Conservation (phyloP, 1,140 invertebrate genomes). For the Hycleus phaleratus region DNA sequence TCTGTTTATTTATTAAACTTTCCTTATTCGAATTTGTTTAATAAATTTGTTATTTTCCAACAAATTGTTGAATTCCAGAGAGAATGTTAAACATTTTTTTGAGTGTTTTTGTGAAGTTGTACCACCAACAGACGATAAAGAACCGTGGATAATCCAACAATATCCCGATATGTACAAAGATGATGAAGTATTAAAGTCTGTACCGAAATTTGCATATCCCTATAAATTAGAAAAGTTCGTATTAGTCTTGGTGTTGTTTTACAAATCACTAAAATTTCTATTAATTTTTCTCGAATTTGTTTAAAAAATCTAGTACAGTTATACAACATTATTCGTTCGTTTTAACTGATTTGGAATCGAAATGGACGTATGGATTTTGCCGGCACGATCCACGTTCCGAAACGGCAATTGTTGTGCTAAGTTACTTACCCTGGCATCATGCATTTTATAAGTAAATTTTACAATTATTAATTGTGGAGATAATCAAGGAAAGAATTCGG, state of each 20-base stretch:
- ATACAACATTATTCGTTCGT: constrained; percentile 90
- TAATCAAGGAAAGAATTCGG: no score
- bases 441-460: constrained; percentile 73
- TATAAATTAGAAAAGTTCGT: constrained; percentile 68
- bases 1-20: background rate
- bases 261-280: constrained; percentile 4
- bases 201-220: constrained; percentile 80
- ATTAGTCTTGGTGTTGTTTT: no score
- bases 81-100: constrained; percentile 71
- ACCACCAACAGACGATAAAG: constrained; percentile 50
- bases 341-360: constrained; percentile 84
- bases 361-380: constrained; percentile 95
- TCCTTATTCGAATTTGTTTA: background rate
- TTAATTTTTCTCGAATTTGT: constrained; percentile 26
- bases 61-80: constrained; percentile 44
- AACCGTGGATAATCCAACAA: constrained; percentile 67
- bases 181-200: constrained; percentile 67
- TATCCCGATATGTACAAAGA: constrained; percentile 68
- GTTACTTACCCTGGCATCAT: constrained; percentile 91
- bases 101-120: constrained; percentile 79
- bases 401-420: constrained; percentile 69
- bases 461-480: background rate
- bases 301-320: constrained; percentile 45
- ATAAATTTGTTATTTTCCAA: no score
- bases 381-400: constrained; percentile 78